Evolutionary conservation across 2,113 vertebrate species (phyloP).

Genomic region (Elanoides forficatus): DNA sequence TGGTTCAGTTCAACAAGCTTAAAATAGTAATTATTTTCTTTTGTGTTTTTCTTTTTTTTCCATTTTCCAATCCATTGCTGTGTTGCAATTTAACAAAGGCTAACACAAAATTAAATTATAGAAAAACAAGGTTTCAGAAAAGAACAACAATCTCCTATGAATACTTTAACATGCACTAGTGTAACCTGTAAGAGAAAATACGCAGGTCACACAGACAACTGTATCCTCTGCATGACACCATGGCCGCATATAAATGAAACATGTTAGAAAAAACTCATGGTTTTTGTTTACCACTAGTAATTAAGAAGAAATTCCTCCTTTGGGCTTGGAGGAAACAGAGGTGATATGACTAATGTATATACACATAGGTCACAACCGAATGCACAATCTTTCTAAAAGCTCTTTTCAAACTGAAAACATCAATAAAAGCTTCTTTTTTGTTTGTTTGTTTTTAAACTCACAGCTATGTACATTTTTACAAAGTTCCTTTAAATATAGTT

Average conservation of each 20-base stretch:
- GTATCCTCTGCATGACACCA: slow-evolving; percentile 45
- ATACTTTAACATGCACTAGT: slow-evolving; percentile 75
- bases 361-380: slow-evolving; percentile 82
- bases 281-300: slow-evolving; percentile 64
- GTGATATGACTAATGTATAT: slow-evolving; percentile 81
- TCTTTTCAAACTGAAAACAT: slow-evolving; percentile 83
- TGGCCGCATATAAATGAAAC: slow-evolving; percentile 63
- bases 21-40: neutral
- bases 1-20: slow-evolving; percentile 10
- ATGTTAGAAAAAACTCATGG: slow-evolving; percentile 57
- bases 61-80: slow-evolving; percentile 1
- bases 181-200: slow-evolving; percentile 66
- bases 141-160: slow-evolving; percentile 60
- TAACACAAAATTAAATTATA: slow-evolving; percentile 59
- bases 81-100: slow-evolving; percentile 36
- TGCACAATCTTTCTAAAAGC: slow-evolving; percentile 82
- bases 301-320: slow-evolving; percentile 67
- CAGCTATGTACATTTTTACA: slow-evolving; percentile 83
- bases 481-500: slow-evolving; percentile 90
- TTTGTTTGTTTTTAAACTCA: slow-evolving; percentile 71
- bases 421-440: slow-evolving; percentile 75
- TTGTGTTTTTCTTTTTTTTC: neutral
- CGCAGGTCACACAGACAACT: slow-evolving; percentile 66
- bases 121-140: slow-evolving; percentile 14
- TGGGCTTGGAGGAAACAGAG: slow-evolving; percentile 67